These are phyloP conservation scores for Lagria hirta DNA, from an alignment of 2,888 invertebrate species.

Conservation along the genomic window DNA sequence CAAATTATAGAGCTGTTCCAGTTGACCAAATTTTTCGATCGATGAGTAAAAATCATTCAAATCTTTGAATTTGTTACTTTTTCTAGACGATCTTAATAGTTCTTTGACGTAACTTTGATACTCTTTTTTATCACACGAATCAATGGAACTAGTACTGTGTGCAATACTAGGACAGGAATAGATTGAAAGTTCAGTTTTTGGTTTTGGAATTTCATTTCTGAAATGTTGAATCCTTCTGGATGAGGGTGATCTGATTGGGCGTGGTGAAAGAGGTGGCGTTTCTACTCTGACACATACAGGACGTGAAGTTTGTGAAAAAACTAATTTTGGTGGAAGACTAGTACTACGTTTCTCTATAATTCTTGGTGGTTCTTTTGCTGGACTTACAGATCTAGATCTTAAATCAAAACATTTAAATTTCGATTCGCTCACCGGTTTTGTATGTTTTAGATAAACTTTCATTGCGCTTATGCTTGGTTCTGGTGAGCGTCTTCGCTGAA, in stretches of 20 bases:
- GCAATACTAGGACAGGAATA: slow-evolving; percentile 43
- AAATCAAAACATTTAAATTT: slow-evolving; percentile 68
- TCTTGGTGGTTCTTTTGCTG: slow-evolving; percentile 40
- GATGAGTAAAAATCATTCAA: slow-evolving; percentile 83
- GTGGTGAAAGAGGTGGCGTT: slow-evolving; percentile 9
- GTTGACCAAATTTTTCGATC: slow-evolving; percentile 79
- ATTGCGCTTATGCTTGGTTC: slow-evolving; percentile 62
- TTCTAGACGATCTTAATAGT: slow-evolving; percentile 64
- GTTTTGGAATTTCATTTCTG: slow-evolving; percentile 20
- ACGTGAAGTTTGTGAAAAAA: slow-evolving; percentile 38
- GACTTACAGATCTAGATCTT: slow-evolving; percentile 60
- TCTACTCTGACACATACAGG: slow-evolving; percentile 28
- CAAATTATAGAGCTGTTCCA: slow-evolving; percentile 67
- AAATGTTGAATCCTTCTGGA: slow-evolving; percentile 42
- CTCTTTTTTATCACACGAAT: slow-evolving; percentile 60
- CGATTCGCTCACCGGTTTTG: slow-evolving; percentile 71
- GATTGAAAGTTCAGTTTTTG: slow-evolving; percentile 9
- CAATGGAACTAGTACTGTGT: slow-evolving; percentile 56
- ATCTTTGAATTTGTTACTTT: slow-evolving; percentile 80
- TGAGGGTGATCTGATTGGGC: slow-evolving; percentile 41
- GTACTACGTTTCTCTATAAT: slow-evolving; percentile 52
- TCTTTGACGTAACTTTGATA: slow-evolving; percentile 70
- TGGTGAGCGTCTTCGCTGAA: slow-evolving; percentile 54
- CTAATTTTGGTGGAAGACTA: slow-evolving; percentile 56
- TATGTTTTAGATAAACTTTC: slow-evolving; percentile 67